A percentile compares a stretch with the other conserved stretches of the same genome.
Evolutionary conservation across 2,888 invertebrate species (phyloP).

Genomic region (Drosophila paucipuncta): DNA sequence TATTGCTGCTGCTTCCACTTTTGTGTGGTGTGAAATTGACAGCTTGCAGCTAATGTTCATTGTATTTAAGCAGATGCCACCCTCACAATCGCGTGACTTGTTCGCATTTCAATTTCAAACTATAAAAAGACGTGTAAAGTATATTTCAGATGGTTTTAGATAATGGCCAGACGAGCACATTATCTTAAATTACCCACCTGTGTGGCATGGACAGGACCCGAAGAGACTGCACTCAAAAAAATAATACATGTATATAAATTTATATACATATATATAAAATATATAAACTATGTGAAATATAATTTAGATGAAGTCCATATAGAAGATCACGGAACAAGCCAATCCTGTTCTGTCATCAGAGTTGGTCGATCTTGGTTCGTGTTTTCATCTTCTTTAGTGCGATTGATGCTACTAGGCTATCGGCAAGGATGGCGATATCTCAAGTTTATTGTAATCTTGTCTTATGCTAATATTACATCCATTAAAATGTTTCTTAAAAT

Average conservation of each 20-base stretch:
- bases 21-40: slow-evolving; percentile 48
- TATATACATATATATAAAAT: slow-evolving; percentile 4
- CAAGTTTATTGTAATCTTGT: no score
- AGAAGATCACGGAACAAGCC: no score
- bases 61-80: slow-evolving; percentile 7
- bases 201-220: slow-evolving; percentile 27
- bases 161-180: slow-evolving; percentile 54
- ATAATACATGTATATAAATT: neutral
- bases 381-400: no score
- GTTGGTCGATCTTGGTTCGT: no score
- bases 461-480: no score
- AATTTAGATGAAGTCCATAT: neutral
- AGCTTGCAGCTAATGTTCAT: slow-evolving; percentile 21
- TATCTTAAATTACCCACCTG: slow-evolving; percentile 47
- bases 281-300: neutral
- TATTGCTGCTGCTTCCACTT: neutral
- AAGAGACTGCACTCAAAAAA: neutral
- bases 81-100: slow-evolving; percentile 56
- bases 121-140: slow-evolving; percentile 41
- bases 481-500: no score
- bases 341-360: no score
- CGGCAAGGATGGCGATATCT: no score
- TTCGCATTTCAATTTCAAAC: slow-evolving; percentile 46
- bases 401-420: no score
- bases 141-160: slow-evolving; percentile 42